Evolutionary conservation across 2,797 vertebrate species (phyloP), one percentile per base, ranked within the genome.

Genomic region (Peromyscus melanophrys): DNA sequence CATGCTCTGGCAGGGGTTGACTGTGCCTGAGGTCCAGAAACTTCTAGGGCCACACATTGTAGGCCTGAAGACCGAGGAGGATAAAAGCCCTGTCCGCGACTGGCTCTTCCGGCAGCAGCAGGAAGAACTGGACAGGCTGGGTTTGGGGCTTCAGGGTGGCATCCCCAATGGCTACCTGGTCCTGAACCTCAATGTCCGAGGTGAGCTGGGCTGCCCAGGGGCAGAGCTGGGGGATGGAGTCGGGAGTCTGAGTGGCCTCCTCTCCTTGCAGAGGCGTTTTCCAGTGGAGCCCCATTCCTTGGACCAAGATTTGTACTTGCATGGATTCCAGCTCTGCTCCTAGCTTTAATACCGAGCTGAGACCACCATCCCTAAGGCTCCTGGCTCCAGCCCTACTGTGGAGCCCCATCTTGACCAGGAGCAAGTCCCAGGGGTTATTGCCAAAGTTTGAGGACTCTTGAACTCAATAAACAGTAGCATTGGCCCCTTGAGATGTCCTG

Each of bases 101-200:
- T 99, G 99, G 99, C 59, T 98, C 88, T n/a, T 0, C 0, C 8
- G 0, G 6, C 98, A 98, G 97, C 89, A 5, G 4, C 99, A 99
- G 25, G 77, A 97, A 0, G 98, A 98, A 19, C 97, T 99, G 96
- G 90, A 98, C 9, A 0, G 52, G 0, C 97, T 99, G 10, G 43
- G 40, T 0, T 0, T 98, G 16, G 98, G 98, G 0, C 97, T 99
- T 31, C 80, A 0, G 0, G 98, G 98, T 0, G 98, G 98, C 11
- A 21, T 94, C 0, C 98, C 98, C 34, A 98, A 98, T 4, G 98
- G 99, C 19, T 99, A 98, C 83, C 93, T 99, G 0, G 4, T 98
- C 0, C 0, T 98, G 71, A 77, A 78, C 0, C 94, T 95, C 19
- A 87, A 0, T 0, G 6, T 67, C 61, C 76, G 5, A 97, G 97